Evolutionary conservation across 2,797 vertebrate species (phyloP).

Genomic region (Sylvilagus floridanus): DNA sequence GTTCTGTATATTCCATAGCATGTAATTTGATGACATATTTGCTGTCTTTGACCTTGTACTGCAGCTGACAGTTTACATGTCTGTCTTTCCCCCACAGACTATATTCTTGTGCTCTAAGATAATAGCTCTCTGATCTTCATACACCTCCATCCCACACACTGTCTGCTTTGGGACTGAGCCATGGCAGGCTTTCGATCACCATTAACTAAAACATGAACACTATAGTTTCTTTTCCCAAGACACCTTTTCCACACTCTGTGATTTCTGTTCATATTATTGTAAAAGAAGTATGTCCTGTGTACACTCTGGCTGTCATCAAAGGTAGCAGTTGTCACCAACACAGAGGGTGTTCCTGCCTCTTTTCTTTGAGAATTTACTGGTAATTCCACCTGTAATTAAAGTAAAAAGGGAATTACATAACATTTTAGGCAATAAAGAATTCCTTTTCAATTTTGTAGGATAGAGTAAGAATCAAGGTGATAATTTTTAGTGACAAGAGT

Average conservation of each 20-base stretch:
- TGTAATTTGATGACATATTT: background rate
- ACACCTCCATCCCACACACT: background rate
- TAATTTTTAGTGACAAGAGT: conserved; percentile 1
- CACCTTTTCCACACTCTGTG: background rate
- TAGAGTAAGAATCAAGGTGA: background rate
- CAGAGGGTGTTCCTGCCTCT: conserved; percentile 14
- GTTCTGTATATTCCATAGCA: background rate
- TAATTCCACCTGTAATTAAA: conserved; percentile 49
- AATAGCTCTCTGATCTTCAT: background rate
- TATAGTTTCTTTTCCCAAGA: background rate
- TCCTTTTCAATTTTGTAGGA: conserved; percentile 3
- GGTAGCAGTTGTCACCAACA: conserved; percentile 35
- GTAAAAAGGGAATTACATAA: conserved; percentile 16
- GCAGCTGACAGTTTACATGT: background rate
- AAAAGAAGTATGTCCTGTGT: background rate
- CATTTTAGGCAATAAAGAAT: background rate
- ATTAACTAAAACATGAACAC: background rate
- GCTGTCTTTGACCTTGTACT: background rate
- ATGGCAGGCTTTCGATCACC: background rate
- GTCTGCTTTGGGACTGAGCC: background rate
- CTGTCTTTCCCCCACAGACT: background rate
- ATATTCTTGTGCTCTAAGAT: background rate
- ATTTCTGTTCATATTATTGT: conserved; percentile 29
- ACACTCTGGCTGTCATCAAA: conserved; percentile 4
- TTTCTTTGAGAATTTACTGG: conserved; percentile 44